phyloP scores from a whole-genome alignment of 2,113 vertebrate genomes.

The Planiliza haematocheilus region DNA sequence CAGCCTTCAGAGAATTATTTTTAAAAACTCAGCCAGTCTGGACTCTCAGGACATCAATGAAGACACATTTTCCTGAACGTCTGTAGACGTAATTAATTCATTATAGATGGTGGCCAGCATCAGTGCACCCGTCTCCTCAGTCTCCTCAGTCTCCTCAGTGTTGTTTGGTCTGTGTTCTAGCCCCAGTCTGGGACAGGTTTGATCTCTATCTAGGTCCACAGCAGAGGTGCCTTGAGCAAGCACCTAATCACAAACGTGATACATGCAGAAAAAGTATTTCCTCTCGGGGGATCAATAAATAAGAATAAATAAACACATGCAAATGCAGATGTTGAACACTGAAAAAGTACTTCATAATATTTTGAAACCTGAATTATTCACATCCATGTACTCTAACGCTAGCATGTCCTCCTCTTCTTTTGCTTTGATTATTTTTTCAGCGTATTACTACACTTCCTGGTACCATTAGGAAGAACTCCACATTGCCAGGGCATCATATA shows the following conservation, averaged over 20 bases:
- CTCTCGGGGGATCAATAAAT: too few relatives aligned
- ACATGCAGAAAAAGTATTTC: too few relatives aligned
- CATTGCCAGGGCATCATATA: background rate
- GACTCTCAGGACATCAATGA: too few relatives aligned
- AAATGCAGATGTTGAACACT: background rate
- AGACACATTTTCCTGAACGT: too few relatives aligned
- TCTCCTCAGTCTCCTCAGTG: background rate
- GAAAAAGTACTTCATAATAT: background rate
- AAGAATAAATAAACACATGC: too few relatives aligned
- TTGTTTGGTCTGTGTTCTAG: too few relatives aligned
- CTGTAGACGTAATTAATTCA: background rate
- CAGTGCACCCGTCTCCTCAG: background rate
- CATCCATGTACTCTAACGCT: too few relatives aligned
- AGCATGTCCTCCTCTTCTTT: background rate
- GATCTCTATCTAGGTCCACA: too few relatives aligned
- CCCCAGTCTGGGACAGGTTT: background rate
- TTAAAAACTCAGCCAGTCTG: background rate
- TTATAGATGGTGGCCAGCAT: slow-evolving; percentile 2
- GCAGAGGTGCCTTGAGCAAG: too few relatives aligned
- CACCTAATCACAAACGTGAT: too few relatives aligned
- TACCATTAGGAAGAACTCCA: background rate
- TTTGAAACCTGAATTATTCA: background rate
- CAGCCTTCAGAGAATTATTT: background rate
- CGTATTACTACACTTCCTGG: background rate
- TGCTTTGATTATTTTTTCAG: background rate